Evolutionary conservation across 1,140 invertebrate species (phyloP).

Genomic region (silkworm (Bombyx mori)): ASM3026992v2 NC_085116.1:11110501-11111000

Average conservation of each 20-base stretch:
- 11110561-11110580: neutral
- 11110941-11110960: too few relatives aligned
- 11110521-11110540: neutral
- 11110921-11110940: too few relatives aligned
- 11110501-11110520: too few relatives aligned
- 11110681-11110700: conserved; percentile 12
- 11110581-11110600: neutral
- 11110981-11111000: too few relatives aligned
- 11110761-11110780: too few relatives aligned
- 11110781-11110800: too few relatives aligned
- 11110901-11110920: too few relatives aligned
- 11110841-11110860: too few relatives aligned
- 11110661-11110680: conserved; percentile 4
- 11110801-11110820: neutral
- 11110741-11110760: neutral
- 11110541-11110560: too few relatives aligned
- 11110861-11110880: too few relatives aligned
- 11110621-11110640: neutral
- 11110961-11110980: too few relatives aligned
- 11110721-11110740: conserved; percentile 11
- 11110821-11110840: neutral
- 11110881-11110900: too few relatives aligned
- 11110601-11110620: neutral
- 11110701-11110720: conserved; percentile 12
- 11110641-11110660: neutral